phyloP scores from a whole-genome alignment of 2,797 vertebrate species.

The Leptatherina wallacei region DNA sequence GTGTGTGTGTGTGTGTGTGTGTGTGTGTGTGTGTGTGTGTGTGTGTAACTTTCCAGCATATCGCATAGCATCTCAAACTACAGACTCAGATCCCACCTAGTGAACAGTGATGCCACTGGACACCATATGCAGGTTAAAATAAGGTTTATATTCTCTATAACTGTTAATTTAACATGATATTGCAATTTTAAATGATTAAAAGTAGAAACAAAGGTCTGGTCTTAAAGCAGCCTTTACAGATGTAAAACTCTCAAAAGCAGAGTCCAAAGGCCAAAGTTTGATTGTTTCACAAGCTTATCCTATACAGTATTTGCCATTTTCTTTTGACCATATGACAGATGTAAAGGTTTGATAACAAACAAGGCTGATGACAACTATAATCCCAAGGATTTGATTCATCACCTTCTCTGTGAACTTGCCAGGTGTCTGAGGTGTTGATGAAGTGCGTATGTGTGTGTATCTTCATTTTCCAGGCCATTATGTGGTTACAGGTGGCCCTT shows the following conservation, averaged over 20 bases:
- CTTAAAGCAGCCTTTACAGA: not conserved
- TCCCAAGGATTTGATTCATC: not conserved
- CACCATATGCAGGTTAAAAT: not conserved
- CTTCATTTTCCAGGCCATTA: slow-evolving; percentile 31
- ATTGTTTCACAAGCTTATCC: not conserved
- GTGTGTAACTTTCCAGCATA: not conserved
- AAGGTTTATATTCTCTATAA: not conserved
- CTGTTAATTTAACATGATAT: not conserved
- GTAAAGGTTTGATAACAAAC: not conserved
- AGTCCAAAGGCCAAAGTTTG: not conserved
- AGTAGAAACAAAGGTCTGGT: not conserved
- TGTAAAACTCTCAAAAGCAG: too few species aligned
- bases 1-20: too few species aligned
- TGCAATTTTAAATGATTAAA: not conserved
- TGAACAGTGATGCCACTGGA: slow-evolving; percentile 1
- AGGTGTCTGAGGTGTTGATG: not conserved
- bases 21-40: too few species aligned
- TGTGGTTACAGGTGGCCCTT: slow-evolving; percentile 32
- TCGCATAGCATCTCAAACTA: not conserved
- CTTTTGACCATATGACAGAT: not conserved
- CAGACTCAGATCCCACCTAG: too few species aligned
- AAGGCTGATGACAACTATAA: too few species aligned
- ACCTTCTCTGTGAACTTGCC: slow-evolving; percentile 16
- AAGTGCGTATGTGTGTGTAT: slow-evolving; percentile 7
- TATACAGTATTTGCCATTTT: not conserved